Percentiles rank a stretch among this genome's conserved stretches.
Evolutionary conservation across 1,140 invertebrate species (phyloP).

Genomic region (Muscidifurax raptorellus): DNA sequence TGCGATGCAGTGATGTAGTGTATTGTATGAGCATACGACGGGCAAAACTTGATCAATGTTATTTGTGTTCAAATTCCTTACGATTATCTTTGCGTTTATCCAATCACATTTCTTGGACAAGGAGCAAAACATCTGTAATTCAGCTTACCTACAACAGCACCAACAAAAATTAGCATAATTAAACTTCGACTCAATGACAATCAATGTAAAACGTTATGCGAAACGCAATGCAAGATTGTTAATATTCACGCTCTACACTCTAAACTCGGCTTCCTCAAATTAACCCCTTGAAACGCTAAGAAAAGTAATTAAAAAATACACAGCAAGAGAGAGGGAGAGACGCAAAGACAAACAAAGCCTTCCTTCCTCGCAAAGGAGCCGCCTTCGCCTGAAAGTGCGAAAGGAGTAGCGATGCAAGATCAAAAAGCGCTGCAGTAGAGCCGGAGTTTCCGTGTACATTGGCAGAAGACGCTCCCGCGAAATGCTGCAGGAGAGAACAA

Average conservation of each 20-base stretch:
- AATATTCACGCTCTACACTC: too few relatives aligned
- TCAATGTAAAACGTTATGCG: too few relatives aligned
- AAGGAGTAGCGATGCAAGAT: background rate
- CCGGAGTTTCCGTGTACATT: constrained; percentile 25
- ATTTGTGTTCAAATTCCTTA: background rate
- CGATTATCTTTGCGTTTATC: too few relatives aligned
- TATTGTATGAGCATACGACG: too few relatives aligned
- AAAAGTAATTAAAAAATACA: background rate
- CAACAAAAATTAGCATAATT: too few relatives aligned
- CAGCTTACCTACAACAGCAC: too few relatives aligned
- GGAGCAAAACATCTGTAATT: background rate
- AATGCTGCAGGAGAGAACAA: constrained; percentile 30
- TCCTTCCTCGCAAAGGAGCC: background rate
- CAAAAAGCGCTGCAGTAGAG: background rate
- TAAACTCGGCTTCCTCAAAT: too few relatives aligned
- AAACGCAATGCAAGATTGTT: too few relatives aligned
- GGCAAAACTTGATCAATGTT: background rate
- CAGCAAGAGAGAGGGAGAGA: background rate
- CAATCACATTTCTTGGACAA: background rate
- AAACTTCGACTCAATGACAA: too few relatives aligned
- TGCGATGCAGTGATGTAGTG: background rate
- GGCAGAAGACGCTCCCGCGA: constrained; percentile 25
- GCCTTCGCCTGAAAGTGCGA: background rate
- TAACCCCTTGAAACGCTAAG: background rate
- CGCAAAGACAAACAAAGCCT: background rate